Base-by-base conservation (phyloP, 2,113 vertebrate genomes). In the Ctenomys sociabilis region DNA sequence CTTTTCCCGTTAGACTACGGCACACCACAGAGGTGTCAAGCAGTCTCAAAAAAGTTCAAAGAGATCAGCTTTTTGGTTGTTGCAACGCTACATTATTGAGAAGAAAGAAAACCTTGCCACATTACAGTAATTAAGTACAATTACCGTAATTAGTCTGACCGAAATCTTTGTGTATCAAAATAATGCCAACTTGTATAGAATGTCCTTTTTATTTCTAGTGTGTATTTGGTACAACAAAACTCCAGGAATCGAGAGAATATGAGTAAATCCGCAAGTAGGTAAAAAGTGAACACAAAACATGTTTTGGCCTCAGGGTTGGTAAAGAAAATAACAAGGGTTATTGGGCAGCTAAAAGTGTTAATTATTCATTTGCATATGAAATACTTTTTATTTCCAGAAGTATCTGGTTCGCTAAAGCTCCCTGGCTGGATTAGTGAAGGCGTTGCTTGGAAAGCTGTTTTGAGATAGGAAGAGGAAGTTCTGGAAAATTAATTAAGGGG, bases 401-500 rank as follows among this genome's bases (percentile, higher is more conserved):
- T n/a, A 1, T 86, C 88, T 89, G 78, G 28, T 43, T 91, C 75
- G 57, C 40, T 64, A 30, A 88, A 84, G 26, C 37, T 49, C 52
- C 22, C 14, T 37, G 91, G 32, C 84, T 54, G 68, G 63, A 77
- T 72, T 14, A 89, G 3, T 75, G 59, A 90, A 72, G 32, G 59
- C 84, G 49, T 17, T 85, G 80, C 84, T 95, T 54, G 80, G 88
- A 96, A 92, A 93, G 68, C 59, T 88, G 7, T 90, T 96, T 94
- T 96, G 92, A 43, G 95, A 89, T 63, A 92, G 92, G 93, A 97
- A 93, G 95, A 94, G 95, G 96, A 96, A 97, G 90, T 94, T 97
- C 97, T 97, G 97, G 90, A 96, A 96, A 97, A 95, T 80, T 97
- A 95, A 96, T 97, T 97, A 96, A 88, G 95, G 92, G 86, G 92